Evolutionary conservation across 2,113 vertebrate species (phyloP).

Genomic region (Ginglymostoma cirratum): DNA sequence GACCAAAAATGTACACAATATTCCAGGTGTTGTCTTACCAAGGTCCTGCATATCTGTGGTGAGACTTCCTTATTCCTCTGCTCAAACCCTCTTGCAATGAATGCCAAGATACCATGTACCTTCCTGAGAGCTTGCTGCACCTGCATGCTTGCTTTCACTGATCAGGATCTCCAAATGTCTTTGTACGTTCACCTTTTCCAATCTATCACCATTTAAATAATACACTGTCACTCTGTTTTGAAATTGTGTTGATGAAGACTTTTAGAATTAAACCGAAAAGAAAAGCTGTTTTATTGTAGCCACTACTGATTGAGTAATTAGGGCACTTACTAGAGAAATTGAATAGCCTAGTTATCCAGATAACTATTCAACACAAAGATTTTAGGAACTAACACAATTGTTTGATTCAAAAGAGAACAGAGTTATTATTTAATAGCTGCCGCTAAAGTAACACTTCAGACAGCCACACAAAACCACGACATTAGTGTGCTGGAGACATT

Average conservation of each 20-base stretch:
- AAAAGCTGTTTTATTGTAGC: not conserved
- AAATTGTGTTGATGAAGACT: not conserved
- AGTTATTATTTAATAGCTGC: not conserved
- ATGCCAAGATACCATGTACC: too few relatives aligned
- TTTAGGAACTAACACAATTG: not conserved
- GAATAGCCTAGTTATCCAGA: not conserved
- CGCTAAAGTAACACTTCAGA: not conserved
- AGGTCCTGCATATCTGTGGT: too few relatives aligned
- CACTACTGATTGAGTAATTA: not conserved
- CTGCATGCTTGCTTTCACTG: too few relatives aligned
- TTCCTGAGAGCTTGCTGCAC: too few relatives aligned
- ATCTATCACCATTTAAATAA: too few relatives aligned
- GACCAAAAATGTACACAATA: too few relatives aligned
- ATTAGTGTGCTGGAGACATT: not conserved
- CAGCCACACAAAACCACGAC: not conserved
- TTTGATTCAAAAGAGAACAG: not conserved
- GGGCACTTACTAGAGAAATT: not conserved
- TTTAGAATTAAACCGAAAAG: not conserved
- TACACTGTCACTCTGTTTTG: too few relatives aligned
- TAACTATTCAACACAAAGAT: not conserved
- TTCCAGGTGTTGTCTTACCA: too few relatives aligned
- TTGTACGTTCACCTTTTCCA: too few relatives aligned
- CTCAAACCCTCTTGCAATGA: too few relatives aligned
- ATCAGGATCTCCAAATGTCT: too few relatives aligned
- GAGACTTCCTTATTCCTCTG: too few relatives aligned